A percentile compares a stretch with the other conserved stretches of the same genome.
These are phyloP conservation scores for Drosophila azteca DNA, from an alignment of 1,140 invertebrate genomes.

Conservation along the genomic window DNA sequence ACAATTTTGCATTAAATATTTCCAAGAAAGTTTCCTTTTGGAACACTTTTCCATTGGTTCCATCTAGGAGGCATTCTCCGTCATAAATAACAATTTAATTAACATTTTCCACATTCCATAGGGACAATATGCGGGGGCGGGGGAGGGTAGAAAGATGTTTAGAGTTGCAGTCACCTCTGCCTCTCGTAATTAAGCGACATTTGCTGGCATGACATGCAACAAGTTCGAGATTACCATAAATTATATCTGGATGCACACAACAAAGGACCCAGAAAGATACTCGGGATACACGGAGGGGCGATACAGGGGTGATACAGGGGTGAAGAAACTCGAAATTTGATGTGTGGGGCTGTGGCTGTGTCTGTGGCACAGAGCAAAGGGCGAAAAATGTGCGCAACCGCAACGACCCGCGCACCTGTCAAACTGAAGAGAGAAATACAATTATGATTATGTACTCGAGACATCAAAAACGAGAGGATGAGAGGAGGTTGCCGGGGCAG, in stretches of 20 bases:
- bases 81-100: conserved; percentile 77
- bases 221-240: conserved; percentile 75
- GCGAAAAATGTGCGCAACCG: conserved; percentile 32
- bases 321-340: too few relatives aligned
- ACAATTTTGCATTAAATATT: too few relatives aligned
- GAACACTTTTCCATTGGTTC: background rate
- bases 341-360: too few relatives aligned
- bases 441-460: conserved; percentile 75
- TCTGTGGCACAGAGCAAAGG: conserved; percentile 46
- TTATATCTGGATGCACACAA: conserved; percentile 44
- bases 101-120: conserved; percentile 64
- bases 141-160: conserved; percentile 48
- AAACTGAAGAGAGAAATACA: conserved; percentile 48
- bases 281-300: too few relatives aligned
- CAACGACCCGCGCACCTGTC: conserved; percentile 59
- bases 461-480: conserved; percentile 50
- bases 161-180: conserved; percentile 25
- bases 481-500: background rate
- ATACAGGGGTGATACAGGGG: too few relatives aligned
- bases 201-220: conserved; percentile 78
- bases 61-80: background rate
- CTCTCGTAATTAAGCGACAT: conserved; percentile 78
- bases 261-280: conserved; percentile 27
- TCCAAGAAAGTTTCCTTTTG: too few relatives aligned
- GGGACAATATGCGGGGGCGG: conserved; percentile 34